Conservation (phyloP, 1,140 invertebrate species). For the Zaprionus davidi region DNA sequence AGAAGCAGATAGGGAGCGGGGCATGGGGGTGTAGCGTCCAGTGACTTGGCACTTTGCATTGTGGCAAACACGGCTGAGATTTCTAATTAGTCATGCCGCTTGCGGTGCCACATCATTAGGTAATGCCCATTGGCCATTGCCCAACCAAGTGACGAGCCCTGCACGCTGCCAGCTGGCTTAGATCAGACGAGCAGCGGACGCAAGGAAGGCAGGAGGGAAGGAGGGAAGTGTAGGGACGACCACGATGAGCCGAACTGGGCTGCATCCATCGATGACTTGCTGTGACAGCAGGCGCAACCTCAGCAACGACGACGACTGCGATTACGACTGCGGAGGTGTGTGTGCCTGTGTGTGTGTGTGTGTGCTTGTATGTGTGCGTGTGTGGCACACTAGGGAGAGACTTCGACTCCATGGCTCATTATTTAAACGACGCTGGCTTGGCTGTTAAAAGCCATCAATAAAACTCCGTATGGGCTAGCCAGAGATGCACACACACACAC, state of each 20-base stretch:
- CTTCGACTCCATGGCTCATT: constrained; percentile 70
- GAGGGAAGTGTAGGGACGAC: not conserved
- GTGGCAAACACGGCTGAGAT: constrained; percentile 31
- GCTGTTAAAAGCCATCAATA: constrained; percentile 81
- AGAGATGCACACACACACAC: constrained; percentile 12
- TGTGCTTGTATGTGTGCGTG: constrained; percentile 9
- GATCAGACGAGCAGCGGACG: constrained; percentile 13
- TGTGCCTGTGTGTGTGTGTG: constrained; percentile 2
- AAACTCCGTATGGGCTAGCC: constrained; percentile 55
- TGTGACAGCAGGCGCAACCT: constrained; percentile 62
- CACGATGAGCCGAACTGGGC: constrained; percentile 37
- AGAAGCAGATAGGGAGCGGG: not conserved
- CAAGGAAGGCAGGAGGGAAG: too few relatives aligned
- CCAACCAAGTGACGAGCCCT: constrained; percentile 36
- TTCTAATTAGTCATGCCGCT: constrained; percentile 67
- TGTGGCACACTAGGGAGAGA: constrained; percentile 1
- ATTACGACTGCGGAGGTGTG: constrained; percentile 48
- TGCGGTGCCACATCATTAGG: constrained; percentile 61
- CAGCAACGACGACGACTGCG: constrained; percentile 13
- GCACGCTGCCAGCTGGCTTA: constrained; percentile 55
- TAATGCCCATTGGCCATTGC: constrained; percentile 61
- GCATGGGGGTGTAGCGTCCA: not conserved
- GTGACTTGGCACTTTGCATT: constrained; percentile 65
- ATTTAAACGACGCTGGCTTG: constrained; percentile 79
- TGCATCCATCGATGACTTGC: constrained; percentile 71